Conservation (phyloP, 2,888 invertebrate species). For the Ditula angustiorana region DNA sequence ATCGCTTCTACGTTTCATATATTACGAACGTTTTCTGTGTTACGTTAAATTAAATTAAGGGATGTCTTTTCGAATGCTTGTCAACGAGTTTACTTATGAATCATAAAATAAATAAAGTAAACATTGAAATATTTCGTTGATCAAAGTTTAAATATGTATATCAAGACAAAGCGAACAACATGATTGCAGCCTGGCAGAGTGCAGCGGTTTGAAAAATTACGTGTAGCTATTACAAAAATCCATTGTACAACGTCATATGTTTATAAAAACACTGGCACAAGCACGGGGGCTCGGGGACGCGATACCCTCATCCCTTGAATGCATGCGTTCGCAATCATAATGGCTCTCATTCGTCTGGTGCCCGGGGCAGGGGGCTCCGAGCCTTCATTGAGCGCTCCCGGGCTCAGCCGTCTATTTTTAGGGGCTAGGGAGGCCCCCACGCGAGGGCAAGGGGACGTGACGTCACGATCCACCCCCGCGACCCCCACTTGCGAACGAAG, state of each 20-base stretch:
- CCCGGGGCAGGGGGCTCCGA: constrained; percentile 42
- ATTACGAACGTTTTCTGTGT: background rate
- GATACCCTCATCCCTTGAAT: constrained; percentile 26
- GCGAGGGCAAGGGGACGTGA: constrained; percentile 55
- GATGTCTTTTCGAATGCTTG: background rate
- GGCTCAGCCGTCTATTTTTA: constrained; percentile 79
- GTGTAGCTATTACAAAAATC: background rate
- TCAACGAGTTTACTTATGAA: background rate
- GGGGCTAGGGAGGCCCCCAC: constrained; percentile 59
- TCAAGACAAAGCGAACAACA: background rate
- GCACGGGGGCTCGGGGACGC: constrained; percentile 33
- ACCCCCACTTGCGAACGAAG: constrained; percentile 54
- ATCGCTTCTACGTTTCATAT: constrained; percentile 18
- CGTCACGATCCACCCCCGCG: constrained; percentile 59
- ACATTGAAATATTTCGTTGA: no score
- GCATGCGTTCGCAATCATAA: constrained; percentile 40
- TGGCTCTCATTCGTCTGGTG: constrained; percentile 47
- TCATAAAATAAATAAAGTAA: no score
- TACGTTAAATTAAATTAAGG: background rate
- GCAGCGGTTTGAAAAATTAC: background rate
- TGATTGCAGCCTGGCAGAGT: background rate
- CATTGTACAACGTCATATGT: constrained; percentile 31
- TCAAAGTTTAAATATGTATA: background rate
- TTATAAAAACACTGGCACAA: constrained; percentile 33
- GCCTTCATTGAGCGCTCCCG: constrained; percentile 78